Conservation (phyloP, 2,113 vertebrate species). For the Bambusicola thoracicus region DNA sequence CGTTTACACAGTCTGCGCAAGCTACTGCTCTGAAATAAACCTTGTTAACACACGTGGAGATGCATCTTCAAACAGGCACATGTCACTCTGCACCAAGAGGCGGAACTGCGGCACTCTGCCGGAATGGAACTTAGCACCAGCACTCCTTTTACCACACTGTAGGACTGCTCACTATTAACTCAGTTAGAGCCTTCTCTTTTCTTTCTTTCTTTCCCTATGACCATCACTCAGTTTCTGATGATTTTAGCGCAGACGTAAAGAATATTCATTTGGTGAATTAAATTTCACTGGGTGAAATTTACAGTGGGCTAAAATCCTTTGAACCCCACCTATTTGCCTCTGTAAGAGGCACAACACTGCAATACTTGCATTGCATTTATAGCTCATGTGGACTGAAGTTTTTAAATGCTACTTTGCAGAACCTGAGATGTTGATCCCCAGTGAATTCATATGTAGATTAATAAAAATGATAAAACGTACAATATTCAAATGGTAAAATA, state of each 20-base stretch:
- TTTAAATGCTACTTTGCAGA: background rate
- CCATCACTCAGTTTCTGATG: background rate
- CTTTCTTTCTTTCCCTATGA: background rate
- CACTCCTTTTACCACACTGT: background rate
- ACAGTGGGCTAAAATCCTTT: background rate
- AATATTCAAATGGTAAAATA: background rate
- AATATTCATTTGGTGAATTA: slow-evolving; percentile 18
- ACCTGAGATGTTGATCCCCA: slow-evolving; percentile 11
- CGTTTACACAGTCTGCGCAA: background rate
- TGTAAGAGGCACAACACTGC: background rate
- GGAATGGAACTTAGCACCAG: background rate
- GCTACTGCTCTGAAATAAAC: background rate
- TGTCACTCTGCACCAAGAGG: background rate
- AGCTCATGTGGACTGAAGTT: background rate
- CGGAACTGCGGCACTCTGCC: background rate
- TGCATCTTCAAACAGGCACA: background rate
- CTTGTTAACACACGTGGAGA: background rate
- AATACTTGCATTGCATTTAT: background rate
- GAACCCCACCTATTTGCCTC: background rate
- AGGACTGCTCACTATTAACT: background rate
- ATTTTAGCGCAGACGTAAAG: background rate
- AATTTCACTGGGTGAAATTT: background rate
- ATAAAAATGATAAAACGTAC: background rate
- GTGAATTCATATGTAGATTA: background rate
- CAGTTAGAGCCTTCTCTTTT: background rate